Base-by-base conservation (phyloP, 1,140 invertebrate species). In the Drosophila punjabiensis region DNA sequence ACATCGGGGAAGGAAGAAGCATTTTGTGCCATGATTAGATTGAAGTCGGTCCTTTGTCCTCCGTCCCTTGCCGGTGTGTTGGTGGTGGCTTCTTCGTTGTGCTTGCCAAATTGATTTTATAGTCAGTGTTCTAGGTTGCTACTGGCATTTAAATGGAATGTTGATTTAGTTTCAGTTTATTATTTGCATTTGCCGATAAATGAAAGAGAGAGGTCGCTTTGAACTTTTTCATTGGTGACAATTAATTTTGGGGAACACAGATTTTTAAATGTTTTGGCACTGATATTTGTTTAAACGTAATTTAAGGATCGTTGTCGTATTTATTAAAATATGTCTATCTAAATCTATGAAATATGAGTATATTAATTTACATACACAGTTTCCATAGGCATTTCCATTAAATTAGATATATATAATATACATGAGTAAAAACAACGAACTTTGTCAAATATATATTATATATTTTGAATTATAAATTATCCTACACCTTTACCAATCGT, bases 1-100 rank as follows among this genome's bases (percentile, higher is more conserved):
- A 86, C 82, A 78, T 74, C 65, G 79, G 66, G 74, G 50, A 76
- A 79, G 70, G 70, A 59, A 79, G 59, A 50, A 68, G 65, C 71
- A 61, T 76, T 70, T 76, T 69, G 68, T 64, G 43, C 61, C 62
- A 79, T 79, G 81, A 83, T 76, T 65, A 43, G 35, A 75, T 81
- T 81, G 52, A 50, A 48, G 48, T 82, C 48, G 39, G 56, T 48
- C 65, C 50, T 55, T 81, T 48, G 45, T 70, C 47, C 45, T 30
- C 18, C 45, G 52, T 67, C 65, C 37, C 48, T 16, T 37, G 37
- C 45, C 24, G 63, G n/a, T 60, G 32, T 48, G 11, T 63, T 28
- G 39, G 43, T 43, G 8, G 28, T 18, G n/a, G 59, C 45, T 20
- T 33, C 50, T 60, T 69, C 18, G 18, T 61, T 32, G 18, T 61